Conservation (phyloP, 2,797 vertebrate genomes). For the Anabas testudineus region DNA sequence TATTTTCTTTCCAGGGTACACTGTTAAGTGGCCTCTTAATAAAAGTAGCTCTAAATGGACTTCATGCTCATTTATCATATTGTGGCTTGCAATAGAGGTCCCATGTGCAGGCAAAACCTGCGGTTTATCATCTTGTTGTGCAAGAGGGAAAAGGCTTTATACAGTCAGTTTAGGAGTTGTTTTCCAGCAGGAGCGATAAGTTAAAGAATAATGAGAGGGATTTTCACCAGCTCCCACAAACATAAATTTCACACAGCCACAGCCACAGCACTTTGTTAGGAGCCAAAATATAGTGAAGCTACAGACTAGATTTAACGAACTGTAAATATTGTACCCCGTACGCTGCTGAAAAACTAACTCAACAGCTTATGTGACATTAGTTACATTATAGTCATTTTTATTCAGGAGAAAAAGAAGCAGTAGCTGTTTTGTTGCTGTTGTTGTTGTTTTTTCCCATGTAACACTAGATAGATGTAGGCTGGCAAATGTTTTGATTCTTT, state of each 20-base stretch:
- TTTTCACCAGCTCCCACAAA: constrained; percentile 21
- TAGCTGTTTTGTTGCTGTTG: too few species aligned
- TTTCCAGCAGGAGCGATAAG: constrained; percentile 49
- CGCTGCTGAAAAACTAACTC: neutral
- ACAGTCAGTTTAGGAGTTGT: constrained; percentile 24
- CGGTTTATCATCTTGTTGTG: constrained; percentile 26
- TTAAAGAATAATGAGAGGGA: constrained; percentile 44
- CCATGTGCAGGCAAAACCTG: constrained; percentile 8
- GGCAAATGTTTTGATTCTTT: neutral
- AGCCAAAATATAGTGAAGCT: constrained; percentile 11
- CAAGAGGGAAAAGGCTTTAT: constrained; percentile 6
- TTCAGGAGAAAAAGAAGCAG: neutral
- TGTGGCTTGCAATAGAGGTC: constrained; percentile 9
- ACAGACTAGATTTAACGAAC: neutral
- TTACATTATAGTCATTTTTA: neutral
- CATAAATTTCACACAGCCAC: constrained; percentile 21
- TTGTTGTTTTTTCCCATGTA: neutral
- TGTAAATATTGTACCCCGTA: neutral
- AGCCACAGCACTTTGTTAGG: neutral
- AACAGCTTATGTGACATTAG: neutral
- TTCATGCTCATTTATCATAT: constrained; percentile 24
- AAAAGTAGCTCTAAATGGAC: constrained; percentile 18
- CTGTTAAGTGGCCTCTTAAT: constrained; percentile 33
- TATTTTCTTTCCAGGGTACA: constrained; percentile 13
- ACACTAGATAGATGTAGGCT: neutral